These are phyloP conservation scores for Semicossyphus pulcher DNA, from an alignment of 2,113 vertebrate genomes.

Conservation along the genomic window DNA sequence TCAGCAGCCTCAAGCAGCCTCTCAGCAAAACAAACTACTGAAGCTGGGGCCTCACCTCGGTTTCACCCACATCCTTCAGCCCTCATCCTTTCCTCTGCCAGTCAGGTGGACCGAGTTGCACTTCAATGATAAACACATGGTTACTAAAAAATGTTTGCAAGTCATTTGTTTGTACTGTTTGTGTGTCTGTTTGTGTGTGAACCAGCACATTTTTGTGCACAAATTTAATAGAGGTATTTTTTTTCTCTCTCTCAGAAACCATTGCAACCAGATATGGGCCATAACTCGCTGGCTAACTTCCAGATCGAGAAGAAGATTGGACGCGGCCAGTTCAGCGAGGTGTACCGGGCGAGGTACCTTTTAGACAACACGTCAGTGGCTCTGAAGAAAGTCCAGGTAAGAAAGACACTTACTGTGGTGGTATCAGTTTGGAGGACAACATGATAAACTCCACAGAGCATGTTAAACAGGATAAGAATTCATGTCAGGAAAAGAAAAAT, in stretches of 20 bases:
- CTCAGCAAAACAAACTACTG: constrained; percentile 46
- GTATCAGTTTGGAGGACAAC: too few species aligned
- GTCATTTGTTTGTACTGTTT: background rate
- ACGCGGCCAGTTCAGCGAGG: constrained; percentile 98
- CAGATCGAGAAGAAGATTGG: constrained; percentile 98
- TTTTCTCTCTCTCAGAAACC: constrained; percentile 87
- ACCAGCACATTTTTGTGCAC: background rate
- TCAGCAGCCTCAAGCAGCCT: constrained; percentile 41
- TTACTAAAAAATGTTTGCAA: constrained; percentile 2
- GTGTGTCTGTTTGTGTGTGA: too few species aligned
- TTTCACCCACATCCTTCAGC: constrained; percentile 31
- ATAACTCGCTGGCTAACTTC: constrained; percentile 95
- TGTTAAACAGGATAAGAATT: too few species aligned
- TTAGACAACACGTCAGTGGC: constrained; percentile 94
- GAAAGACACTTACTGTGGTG: too few species aligned
- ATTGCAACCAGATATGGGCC: constrained; percentile 93
- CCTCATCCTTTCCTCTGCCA: constrained; percentile 17
- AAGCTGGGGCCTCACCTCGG: constrained; percentile 1
- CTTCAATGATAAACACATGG: background rate
- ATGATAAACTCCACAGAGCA: too few species aligned
- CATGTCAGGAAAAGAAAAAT: too few species aligned
- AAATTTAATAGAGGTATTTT: background rate
- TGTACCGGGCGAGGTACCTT: constrained; percentile 93
- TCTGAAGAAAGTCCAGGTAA: constrained; percentile 98
- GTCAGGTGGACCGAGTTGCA: background rate